Conservation (phyloP, 2,888 invertebrate genomes). For the Nephrotoma flavescens region DNA sequence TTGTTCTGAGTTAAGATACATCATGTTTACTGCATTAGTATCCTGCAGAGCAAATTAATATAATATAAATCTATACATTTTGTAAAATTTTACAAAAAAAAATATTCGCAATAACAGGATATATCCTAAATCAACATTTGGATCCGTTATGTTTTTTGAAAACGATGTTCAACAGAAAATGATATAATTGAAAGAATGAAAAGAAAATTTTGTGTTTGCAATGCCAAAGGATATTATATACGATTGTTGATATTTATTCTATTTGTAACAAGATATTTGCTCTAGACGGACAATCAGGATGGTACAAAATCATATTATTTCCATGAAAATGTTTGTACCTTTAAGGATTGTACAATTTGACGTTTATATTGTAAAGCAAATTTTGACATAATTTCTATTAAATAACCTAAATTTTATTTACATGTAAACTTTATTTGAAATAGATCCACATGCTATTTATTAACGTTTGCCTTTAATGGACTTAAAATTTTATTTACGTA, state of each 20-base stretch:
- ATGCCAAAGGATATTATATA: background rate
- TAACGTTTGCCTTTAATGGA: too few species aligned
- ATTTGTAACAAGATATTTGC: background rate
- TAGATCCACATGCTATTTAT: too few species aligned
- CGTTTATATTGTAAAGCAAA: too few species aligned
- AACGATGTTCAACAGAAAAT: background rate
- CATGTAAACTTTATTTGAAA: too few species aligned
- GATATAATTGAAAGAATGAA: background rate
- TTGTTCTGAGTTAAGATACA: too few species aligned
- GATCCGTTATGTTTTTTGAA: background rate
- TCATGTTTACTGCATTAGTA: too few species aligned
- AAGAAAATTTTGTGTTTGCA: background rate
- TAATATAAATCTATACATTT: background rate
- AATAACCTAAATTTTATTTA: too few species aligned
- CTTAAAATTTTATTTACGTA: too few species aligned
- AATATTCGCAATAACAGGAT: background rate
- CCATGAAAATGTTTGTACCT: too few species aligned
- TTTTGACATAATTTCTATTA: too few species aligned
- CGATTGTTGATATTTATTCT: background rate
- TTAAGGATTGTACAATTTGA: too few species aligned
- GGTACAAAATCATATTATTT: background rate
- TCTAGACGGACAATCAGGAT: background rate
- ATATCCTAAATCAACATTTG: background rate
- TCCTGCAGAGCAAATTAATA: too few species aligned
- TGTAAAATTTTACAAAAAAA: background rate